These are phyloP conservation scores for Pseudomyrmex pallidus DNA, from an alignment of 1,140 invertebrate species.

Conservation along the genomic window DNA sequence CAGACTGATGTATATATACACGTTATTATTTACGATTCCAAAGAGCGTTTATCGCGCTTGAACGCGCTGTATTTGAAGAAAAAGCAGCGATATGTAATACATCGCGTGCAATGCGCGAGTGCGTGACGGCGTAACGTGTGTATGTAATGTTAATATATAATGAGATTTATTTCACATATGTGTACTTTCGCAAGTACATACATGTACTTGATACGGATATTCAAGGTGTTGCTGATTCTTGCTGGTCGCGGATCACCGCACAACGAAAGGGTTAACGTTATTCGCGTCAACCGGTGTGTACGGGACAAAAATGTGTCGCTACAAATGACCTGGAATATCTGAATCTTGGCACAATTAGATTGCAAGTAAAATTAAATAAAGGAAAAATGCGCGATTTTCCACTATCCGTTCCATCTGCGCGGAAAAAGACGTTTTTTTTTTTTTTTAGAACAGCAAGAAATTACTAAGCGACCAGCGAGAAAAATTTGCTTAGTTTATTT, in stretches of 20 bases:
- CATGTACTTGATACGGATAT: neutral
- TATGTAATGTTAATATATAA: neutral
- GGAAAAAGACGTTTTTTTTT: no score
- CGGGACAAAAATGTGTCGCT: neutral
- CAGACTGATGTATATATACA: neutral
- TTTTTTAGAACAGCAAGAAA: no score
- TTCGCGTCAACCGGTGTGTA: neutral
- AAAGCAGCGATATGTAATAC: neutral
- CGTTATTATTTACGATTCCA: neutral
- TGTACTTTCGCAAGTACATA: neutral
- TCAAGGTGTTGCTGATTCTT: neutral
- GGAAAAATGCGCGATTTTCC: no score
- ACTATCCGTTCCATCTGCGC: no score
- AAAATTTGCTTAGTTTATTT: no score
- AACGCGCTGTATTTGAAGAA: neutral
- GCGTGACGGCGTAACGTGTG: neutral
- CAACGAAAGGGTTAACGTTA: conserved; percentile 24
- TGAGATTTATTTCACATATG: conserved; percentile 12
- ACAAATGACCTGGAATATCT: neutral
- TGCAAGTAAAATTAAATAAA: no score
- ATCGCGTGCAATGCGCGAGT: neutral
- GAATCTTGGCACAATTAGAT: neutral
- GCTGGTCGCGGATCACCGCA: conserved; percentile 22
- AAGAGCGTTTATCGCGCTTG: neutral
- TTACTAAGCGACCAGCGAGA: no score